Evolutionary conservation across 2,797 vertebrate genomes (phyloP), one percentile per base, ranked within the genome.

Genomic region (Thunnus albacares): DNA sequence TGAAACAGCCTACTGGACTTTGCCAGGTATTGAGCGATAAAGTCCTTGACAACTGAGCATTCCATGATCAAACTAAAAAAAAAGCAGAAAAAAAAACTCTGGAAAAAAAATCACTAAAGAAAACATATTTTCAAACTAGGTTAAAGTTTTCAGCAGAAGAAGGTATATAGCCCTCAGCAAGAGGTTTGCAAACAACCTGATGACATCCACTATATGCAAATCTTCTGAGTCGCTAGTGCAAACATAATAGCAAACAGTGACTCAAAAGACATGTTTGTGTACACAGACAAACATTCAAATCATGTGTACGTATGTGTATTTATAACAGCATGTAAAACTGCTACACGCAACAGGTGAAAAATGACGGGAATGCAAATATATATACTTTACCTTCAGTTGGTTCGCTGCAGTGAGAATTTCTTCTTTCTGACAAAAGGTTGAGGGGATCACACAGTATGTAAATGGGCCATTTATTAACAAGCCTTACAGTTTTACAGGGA

Each of bases 191-290:
- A 69, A 86, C 52, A 64, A 35, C 24, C 49, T 45, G 24, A 75
- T 0, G 7, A 52, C 51, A 35, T 53, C 26, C 22, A 17, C 17
- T 52, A 66, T 47, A 66, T 82, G 73, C 72, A 84, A 86, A 80
- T 75, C 14, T 15, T 45, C 18, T 14, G 24, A 61, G 10, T 62
- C 41, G 59, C 30, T 15, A 53, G 62, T 47, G 71, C 63, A 85
- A 79, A 83, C 61, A 63, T 13, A 1, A 22, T 0, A 6, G 67
- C 67, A 69, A 67, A 71, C 61, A 80, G 26, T 55, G 12, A 26
- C 35, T 69, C 12, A 30, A 33, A 24, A 56, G 47, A 52, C 12
- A 17, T 58, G 65, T 62, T 51, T 68, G 28, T 49, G n/a, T 45
- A 77, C 47, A 59, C 30, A 15, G 14, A 71, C 20, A 15, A 18